Base-by-base conservation (phyloP, 2,797 vertebrate genomes). In the Sorex maritimensis region DNA sequence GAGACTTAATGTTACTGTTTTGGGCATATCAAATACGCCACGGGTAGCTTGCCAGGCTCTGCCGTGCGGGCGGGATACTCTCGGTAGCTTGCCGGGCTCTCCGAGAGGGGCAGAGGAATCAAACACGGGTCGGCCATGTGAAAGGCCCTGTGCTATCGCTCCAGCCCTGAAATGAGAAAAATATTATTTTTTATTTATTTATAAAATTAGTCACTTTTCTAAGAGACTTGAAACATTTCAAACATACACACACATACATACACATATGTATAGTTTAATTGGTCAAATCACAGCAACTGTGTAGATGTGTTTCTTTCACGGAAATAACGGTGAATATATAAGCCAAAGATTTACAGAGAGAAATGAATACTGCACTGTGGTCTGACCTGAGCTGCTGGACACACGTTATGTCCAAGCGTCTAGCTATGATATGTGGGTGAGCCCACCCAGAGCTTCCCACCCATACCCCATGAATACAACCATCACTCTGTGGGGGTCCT, bases 281-380 rank as follows among this genome's bases (percentile, higher is more conserved):
- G 30, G 28, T 15, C 79, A 90, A 80, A 34, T 72, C 2, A 44
- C 49, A 81, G 11, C 6, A 1, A 52, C 52, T 69, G 14, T 67
- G 69, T 52, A 44, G 41, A 44, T 44, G 41, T 75, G 85, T 81
- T n/a, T 6, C 10, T 68, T 90, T 92, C 79, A 19, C 4, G 79
- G 91, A 95, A 94, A 86, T 3, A 14, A 58, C 85, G 44, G 2
- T 5, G 77, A 77, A 26, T 12, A 65, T 72, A 58, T 49, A 94
- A 65, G 28, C 3, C 10, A 79, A 75, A 7, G 4, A 5, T 30
- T 81, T 67, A 74, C 21, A 61, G 34, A 7, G n/a, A 79, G 68
- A 55, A 81, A 30, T 13, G 3, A 10, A 14, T 8, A n/a, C 82
- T 23, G 7, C 77, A 85, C 9, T 49, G 34, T 7, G 44, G 44